Conservation (phyloP, 2,797 vertebrate genomes). For the Champsocephalus esox region DNA sequence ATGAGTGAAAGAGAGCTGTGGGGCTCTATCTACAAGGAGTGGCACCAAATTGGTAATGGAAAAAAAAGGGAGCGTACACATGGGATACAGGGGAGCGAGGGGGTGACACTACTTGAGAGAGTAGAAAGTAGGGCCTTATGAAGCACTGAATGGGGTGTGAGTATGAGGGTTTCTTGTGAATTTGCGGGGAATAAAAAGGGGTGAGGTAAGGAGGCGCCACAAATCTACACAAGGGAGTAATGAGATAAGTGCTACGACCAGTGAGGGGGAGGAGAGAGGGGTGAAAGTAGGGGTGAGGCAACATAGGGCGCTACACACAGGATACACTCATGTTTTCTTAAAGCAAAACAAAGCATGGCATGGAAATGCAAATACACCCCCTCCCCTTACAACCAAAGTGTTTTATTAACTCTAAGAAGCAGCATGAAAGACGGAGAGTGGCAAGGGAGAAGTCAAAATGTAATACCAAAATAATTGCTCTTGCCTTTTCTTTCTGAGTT, state of each 20-base stretch:
- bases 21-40: conserved; percentile 41
- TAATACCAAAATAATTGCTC: conserved; percentile 42
- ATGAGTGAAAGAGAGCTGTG: conserved; percentile 51
- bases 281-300: conserved; percentile 20
- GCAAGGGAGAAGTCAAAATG: conserved; percentile 36
- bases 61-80: conserved; percentile 25
- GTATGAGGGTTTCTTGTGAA: conserved; percentile 43
- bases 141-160: conserved; percentile 32
- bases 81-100: conserved; percentile 20
- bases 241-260: conserved; percentile 50
- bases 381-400: conserved; percentile 40
- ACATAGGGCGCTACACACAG: conserved; percentile 31
- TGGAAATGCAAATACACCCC: conserved; percentile 67
- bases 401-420: conserved; percentile 62
- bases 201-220: conserved; percentile 39
- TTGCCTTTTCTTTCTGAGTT: conserved; percentile 51
- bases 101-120: conserved; percentile 46
- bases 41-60: conserved; percentile 47
- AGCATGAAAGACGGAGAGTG: conserved; percentile 40
- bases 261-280: not conserved
- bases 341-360: conserved; percentile 63
- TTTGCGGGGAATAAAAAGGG: conserved; percentile 24
- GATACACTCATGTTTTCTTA: conserved; percentile 59
- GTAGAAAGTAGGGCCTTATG: conserved; percentile 52
- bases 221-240: conserved; percentile 50